A percentile compares a stretch with the other conserved stretches of the same genome.
phyloP scores from a whole-genome alignment of 2,113 vertebrate species.

The Tapirus terrestris region DNA sequence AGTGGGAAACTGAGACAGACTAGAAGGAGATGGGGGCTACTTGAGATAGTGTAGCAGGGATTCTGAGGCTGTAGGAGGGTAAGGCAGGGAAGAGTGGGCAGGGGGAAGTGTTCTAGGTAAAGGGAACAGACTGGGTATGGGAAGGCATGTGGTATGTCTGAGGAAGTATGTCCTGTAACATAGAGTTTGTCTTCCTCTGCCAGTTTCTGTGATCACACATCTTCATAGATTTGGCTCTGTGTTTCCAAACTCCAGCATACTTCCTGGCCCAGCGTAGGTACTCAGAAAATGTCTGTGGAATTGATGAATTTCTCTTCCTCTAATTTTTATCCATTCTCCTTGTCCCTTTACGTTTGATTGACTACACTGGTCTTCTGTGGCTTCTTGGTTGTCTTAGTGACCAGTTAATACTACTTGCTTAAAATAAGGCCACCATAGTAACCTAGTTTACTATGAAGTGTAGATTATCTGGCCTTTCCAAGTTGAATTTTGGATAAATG shows the following conservation, averaged over 20 bases:
- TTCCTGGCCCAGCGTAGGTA: background rate
- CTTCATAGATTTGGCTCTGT: conserved; percentile 6
- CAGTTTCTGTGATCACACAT: background rate
- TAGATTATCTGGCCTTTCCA: background rate
- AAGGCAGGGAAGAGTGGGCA: background rate
- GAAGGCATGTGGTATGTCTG: background rate
- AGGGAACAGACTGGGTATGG: background rate
- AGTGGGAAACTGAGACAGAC: background rate
- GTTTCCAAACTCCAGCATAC: background rate
- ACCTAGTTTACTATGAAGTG: background rate
- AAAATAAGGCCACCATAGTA: background rate
- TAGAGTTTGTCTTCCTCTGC: background rate
- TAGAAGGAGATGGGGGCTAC: background rate
- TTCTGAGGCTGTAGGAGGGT: background rate
- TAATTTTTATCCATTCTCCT: background rate
- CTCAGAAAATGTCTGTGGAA: background rate
- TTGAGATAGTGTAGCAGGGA: background rate
- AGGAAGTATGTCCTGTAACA: background rate
- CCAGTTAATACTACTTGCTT: background rate
- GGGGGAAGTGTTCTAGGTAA: background rate
- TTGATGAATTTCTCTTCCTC: background rate
- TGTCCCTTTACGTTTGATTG: background rate
- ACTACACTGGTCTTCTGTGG: background rate
- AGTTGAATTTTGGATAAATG: background rate
- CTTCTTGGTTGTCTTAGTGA: conserved; percentile 26